Base-by-base conservation (phyloP, 2,797 vertebrate genomes). In the Myotis findleyi region DNA sequence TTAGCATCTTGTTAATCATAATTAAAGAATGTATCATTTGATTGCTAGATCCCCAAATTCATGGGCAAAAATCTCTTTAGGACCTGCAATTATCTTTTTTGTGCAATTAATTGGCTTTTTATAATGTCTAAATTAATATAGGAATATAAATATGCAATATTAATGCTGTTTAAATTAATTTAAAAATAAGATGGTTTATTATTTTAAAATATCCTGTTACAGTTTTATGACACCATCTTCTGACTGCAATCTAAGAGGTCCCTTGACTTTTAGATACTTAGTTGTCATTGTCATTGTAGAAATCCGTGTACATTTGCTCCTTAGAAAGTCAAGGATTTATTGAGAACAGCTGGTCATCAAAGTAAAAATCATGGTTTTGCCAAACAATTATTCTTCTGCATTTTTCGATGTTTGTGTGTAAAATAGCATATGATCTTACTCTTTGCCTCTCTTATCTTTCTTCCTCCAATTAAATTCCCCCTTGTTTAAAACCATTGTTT, bases 251-350 rank as follows among this genome's bases (percentile, higher is more conserved):
- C 38, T 95, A 47, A 83, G 76, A 36, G 55, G 20, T 71, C 13
- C 44, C n/a, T 53, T 59, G 66, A 73, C 49, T 82, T 79, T 75
- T 82, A 75, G 49, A 80, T 82, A 68, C 20, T 30, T 76, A 77
- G 5, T 30, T 89, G 2, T 72, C 38, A 82, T 38, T 76, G 55
- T 12, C 20, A 53, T 83, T 84, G 27, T 33, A 88, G 66, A 76
- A 88, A 91, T 71, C 25, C 17, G 57, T 8, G 16, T 38, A 17
- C 21, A 44, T 25, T 92, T 53, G n/a, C 25, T 91, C 7, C 38
- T 68, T 83, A 87, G 79, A 95, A 93, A 83, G 82, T 73, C 62
- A 72, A 84, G 11, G 6, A 69, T 62, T 75, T 90, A 66, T 88
- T 76, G 89, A 76, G 73, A 95, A 92, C 49, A 33, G 0, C 2